A percentile compares a stretch with the other conserved stretches of the same genome.
phyloP scores from a whole-genome alignment of 2,888 invertebrate species.

The Dynastes hyllus region DNA sequence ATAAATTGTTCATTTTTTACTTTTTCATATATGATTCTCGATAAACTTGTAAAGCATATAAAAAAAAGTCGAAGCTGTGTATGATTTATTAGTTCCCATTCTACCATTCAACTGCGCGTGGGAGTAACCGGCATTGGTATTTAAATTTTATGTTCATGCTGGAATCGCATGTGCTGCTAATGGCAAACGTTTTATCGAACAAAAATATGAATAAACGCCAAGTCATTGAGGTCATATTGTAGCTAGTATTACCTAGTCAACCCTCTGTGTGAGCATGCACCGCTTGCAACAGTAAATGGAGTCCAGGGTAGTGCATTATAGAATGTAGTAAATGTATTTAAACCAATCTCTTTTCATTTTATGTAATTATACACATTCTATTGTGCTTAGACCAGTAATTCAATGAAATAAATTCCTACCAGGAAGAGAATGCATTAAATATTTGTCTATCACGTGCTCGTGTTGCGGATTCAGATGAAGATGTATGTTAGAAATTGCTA shows the following conservation, averaged over 20 bases:
- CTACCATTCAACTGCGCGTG: background rate
- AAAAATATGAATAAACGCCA: slow-evolving; percentile 3
- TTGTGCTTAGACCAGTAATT: background rate
- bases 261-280: background rate
- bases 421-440: too few species aligned
- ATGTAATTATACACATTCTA: background rate
- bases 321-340: background rate
- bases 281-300: background rate
- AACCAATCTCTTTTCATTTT: background rate
- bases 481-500: too few species aligned
- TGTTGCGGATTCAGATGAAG: too few species aligned
- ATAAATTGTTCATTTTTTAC: slow-evolving; percentile 6
- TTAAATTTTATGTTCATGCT: slow-evolving; percentile 19
- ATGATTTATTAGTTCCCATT: background rate
- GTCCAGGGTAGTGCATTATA: background rate
- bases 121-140: background rate
- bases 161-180: slow-evolving; percentile 1
- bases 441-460: too few species aligned
- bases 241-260: background rate
- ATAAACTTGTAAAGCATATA: slow-evolving; percentile 5
- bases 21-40: background rate
- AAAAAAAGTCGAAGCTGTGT: background rate
- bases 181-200: background rate
- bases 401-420: too few species aligned
- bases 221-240: slow-evolving; percentile 6